Base-by-base conservation (phyloP, 2,888 invertebrate genomes). In the Xanthia icteritia region DNA sequence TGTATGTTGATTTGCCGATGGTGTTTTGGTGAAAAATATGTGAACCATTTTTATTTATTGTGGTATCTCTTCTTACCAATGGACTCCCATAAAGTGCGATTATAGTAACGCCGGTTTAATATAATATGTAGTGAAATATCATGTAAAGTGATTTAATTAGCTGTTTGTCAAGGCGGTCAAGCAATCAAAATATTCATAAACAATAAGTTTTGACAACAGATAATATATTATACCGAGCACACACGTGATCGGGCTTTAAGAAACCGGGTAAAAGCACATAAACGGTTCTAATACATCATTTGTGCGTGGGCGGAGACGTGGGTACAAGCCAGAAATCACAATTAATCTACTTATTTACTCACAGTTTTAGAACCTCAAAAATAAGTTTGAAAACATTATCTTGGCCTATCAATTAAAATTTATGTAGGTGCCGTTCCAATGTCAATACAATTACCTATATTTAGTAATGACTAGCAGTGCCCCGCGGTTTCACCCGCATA, bases 341-440 rank as follows among this genome's bases (percentile, higher is more conserved):
- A 69, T 69, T 77, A 69, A 63, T 76, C 58, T 65, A 56, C 56
- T 75, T 68, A 61, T 5, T 65, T 27, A 54, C 39, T 56, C 11
- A 56, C 45, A 76, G 68, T 67, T 60, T 68, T 63, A 56, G 23
- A 63, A 27, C 13, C 5, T 65, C 15, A 75, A 27, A 60, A 75
- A 48, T 56, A 56, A n/a, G 36, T 15, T 45, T 15, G 15, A 45
- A 45, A 45, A 13, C 45, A 45, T 45, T 15, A 2, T 45, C 45
- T 15, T 15, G 15, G 45, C 5, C 45, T 42, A n/a, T 64, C n/a
- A 42, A 58, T n/a, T 39, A 39, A 39, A 23, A 8, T 39, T 39
- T 23, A 3, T 63, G 23, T 63, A 61, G 45, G 45, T 15, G 20
- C 31, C 31, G 20, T 36, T 31, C 31, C 23, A 23, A 23, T 54